These are phyloP conservation scores for Seriola rivoliana DNA, from an alignment of 2,113 vertebrate genomes.

Conservation along the genomic window DNA sequence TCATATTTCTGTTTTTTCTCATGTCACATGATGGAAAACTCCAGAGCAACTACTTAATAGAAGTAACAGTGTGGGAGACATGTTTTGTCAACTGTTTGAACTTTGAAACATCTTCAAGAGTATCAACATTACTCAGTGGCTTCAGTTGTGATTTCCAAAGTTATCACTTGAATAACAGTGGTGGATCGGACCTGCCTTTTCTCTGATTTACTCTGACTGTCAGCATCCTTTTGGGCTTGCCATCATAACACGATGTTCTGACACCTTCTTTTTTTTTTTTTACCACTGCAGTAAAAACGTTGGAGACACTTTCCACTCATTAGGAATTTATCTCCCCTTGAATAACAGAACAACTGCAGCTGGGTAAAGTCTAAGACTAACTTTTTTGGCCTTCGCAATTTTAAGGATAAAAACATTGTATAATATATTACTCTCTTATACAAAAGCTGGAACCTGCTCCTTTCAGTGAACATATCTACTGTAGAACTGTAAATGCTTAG, in stretches of 20 bases:
- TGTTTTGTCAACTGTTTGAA: neutral
- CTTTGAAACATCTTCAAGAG: neutral
- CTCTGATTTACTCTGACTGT: conserved; percentile 1
- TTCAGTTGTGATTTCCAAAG: neutral
- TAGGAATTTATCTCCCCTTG: neutral
- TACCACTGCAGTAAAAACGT: neutral
- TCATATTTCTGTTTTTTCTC: neutral
- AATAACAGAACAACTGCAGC: neutral
- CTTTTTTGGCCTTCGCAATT: neutral
- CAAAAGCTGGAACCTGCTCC: too few species aligned
- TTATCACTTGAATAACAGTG: neutral
- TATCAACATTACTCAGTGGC: too few species aligned
- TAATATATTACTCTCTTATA: too few species aligned
- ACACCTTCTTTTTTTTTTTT: neutral
- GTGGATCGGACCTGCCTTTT: neutral
- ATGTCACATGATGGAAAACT: neutral
- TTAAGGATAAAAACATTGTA: neutral
- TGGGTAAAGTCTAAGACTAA: too few species aligned
- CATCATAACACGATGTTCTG: neutral
- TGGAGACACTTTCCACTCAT: neutral
- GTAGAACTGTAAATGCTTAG: too few species aligned
- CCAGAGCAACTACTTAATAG: neutral
- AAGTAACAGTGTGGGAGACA: neutral
- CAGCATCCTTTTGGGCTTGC: neutral
- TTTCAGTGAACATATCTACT: too few species aligned